Percentiles rank a stretch among this genome's conserved stretches.
phyloP scores from a whole-genome alignment of 2,888 invertebrate species.

The Drosophila borborema region DNA sequence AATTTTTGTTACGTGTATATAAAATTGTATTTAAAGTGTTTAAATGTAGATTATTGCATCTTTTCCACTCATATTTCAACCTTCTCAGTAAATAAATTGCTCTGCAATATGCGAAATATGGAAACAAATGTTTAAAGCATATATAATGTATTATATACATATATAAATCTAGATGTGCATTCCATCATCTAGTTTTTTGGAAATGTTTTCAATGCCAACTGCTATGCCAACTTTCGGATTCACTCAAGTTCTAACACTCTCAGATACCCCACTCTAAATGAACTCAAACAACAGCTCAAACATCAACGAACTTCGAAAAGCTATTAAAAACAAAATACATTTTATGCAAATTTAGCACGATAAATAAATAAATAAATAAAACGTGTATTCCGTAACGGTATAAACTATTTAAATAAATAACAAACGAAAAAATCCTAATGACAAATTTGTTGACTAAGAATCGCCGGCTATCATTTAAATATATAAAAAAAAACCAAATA shows the following conservation, averaged over 20 bases:
- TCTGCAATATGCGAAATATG: not conserved
- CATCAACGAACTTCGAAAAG: not conserved
- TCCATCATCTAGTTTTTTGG: not conserved
- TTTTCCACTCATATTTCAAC: not conserved
- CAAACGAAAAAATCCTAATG: slow-evolving; percentile 1
- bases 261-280: not conserved
- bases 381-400: slow-evolving; percentile 13
- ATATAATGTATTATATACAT: not conserved
- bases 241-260: not conserved
- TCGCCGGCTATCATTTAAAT: not conserved
- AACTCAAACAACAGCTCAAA: not conserved
- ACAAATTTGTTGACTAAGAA: not conserved
- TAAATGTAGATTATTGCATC: not conserved
- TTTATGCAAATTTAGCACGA: slow-evolving; percentile 42
- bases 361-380: slow-evolving; percentile 19
- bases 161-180: not conserved
- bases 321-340: slow-evolving; percentile 18
- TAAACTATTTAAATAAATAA: not conserved
- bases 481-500: not conserved
- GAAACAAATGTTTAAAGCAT: not conserved
- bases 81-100: not conserved
- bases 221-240: slow-evolving; percentile 8
- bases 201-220: slow-evolving; percentile 6
- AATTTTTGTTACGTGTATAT: not conserved
- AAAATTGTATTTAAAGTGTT: not conserved